phyloP scores from a whole-genome alignment of 2,797 vertebrate genomes.

The Silurus lanzhouensis region DNA sequence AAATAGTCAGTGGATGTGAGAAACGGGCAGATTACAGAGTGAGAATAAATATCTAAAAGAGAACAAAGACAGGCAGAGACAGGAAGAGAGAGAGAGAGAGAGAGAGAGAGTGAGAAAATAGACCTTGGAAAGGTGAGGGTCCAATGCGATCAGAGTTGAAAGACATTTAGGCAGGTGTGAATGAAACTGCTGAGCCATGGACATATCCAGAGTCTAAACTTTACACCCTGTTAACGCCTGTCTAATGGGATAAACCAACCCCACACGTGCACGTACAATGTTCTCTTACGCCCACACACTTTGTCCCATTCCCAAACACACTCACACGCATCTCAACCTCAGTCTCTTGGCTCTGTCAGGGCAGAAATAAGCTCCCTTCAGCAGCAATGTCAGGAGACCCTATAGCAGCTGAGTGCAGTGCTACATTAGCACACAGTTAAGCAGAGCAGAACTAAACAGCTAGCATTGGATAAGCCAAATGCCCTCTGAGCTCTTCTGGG shows the following conservation, averaged over 20 bases:
- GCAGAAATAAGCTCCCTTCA: background rate
- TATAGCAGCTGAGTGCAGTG: conserved; percentile 20
- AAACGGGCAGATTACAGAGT: background rate
- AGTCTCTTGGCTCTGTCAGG: background rate
- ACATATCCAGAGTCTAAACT: conserved; percentile 54
- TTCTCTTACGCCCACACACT: conserved; percentile 16
- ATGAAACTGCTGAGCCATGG: conserved; percentile 63
- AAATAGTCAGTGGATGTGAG: background rate
- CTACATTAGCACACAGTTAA: conserved; percentile 7
- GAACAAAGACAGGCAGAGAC: conserved; percentile 6
- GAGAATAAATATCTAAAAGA: conserved; percentile 31
- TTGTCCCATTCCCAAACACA: conserved; percentile 24
- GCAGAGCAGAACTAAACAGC: conserved; percentile 28
- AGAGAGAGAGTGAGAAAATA: conserved; percentile 23
- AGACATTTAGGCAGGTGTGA: conserved; percentile 71
- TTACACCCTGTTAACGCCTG: conserved; percentile 61
- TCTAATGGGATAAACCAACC: conserved; percentile 51
- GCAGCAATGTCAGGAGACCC: conserved; percentile 24
- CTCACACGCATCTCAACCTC: background rate
- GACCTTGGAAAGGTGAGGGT: conserved; percentile 29
- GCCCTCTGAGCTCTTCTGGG: conserved; percentile 5
- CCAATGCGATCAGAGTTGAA: conserved; percentile 55
- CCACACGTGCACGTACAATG: conserved; percentile 4
- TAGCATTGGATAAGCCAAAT: background rate
- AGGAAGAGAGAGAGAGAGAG: conserved; percentile 14